Evolutionary conservation across 2,113 vertebrate species (phyloP), one percentile per base, ranked within the genome.

Genomic region (Periophthalmus modestus): DNA sequence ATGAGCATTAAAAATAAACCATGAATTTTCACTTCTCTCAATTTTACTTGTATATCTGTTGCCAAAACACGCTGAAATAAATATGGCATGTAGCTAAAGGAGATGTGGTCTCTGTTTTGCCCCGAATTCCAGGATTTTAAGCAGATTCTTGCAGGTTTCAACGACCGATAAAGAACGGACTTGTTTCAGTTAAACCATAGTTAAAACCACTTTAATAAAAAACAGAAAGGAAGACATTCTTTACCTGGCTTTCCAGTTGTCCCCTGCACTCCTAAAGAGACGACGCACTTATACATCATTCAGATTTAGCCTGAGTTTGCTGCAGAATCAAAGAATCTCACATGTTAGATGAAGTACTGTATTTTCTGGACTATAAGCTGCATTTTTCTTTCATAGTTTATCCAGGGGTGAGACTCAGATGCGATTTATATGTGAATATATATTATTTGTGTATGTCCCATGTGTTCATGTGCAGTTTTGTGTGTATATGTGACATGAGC

Each of bases 291-390:
- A n/a, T 15, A 66, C 33, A 73, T 74, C 46, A 46, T 18, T 48
- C n/a, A 36, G 19, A 72, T 82, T 76, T 68, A 52, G 81, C 54
- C 71, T 28, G 39, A 57, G 54, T 63, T 23, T 2, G 47, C 76
- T 74, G 82, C 48, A 69, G 58, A 75, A 69, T 74, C 69, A 71
- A 79, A 65, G 75, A 74, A 79, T 14, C 47, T 15, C 2, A 2
- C 2, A 13, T 48, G 10, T 15, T 48, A 15, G 47, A 48, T 48
- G 11, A 9, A 12, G 46, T 14, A n/a, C n/a, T n/a, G n/a, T n/a
- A n/a, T n/a, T n/a, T n/a, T n/a, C n/a, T n/a, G n/a, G n/a, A n/a
- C n/a, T n/a, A n/a, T n/a, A n/a, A n/a, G n/a, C n/a, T n/a, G n/a
- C n/a, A n/a, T n/a, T n/a, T n/a, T n/a, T n/a, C n/a, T n/a, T n/a